phyloP scores from a whole-genome alignment of 2,797 vertebrate genomes.

The Holocentrus rufus region DNA sequence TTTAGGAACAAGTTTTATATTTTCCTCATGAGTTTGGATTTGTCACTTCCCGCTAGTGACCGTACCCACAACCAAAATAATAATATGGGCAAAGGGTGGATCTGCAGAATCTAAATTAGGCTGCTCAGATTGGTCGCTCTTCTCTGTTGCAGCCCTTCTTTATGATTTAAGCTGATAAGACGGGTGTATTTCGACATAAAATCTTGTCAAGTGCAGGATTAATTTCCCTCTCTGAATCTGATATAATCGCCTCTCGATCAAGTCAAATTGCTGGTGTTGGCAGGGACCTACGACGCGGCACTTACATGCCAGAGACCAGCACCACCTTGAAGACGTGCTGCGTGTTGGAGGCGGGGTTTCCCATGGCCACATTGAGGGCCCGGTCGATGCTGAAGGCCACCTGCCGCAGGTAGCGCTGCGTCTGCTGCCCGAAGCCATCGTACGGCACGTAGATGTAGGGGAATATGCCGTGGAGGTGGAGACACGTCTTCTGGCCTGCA shows the following conservation, averaged over 20 bases:
- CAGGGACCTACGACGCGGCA: constrained; percentile 37
- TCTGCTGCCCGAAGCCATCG: constrained; percentile 87
- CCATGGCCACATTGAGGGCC: constrained; percentile 95
- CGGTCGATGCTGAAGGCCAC: constrained; percentile 97
- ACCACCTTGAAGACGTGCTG: constrained; percentile 97
- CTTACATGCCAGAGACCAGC: constrained; percentile 97
- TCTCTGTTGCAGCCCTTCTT: too few species aligned
- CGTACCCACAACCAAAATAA: too few species aligned
- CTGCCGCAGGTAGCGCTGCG: constrained; percentile 90
- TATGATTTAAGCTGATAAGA: too few species aligned
- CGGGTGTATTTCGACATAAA: too few species aligned
- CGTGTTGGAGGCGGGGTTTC: constrained; percentile 89
- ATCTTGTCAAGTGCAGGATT: too few species aligned
- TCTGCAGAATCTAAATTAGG: too few species aligned
- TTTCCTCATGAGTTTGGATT: too few species aligned
- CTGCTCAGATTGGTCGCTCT: neutral
- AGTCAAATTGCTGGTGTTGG: neutral
- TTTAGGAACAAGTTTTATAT: too few species aligned
- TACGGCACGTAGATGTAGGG: constrained; percentile 96
- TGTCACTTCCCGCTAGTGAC: too few species aligned
- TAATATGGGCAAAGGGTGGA: too few species aligned
- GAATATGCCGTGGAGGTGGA: constrained; percentile 95
- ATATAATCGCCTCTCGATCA: neutral
- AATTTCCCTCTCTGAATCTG: neutral
- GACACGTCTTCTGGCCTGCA: constrained; percentile 97